A percentile compares a stretch with the other conserved stretches of the same genome.
These are phyloP conservation scores for Cataglyphis rosenhaueri DNA, from an alignment of 2,888 invertebrate genomes.

Conservation along the genomic window DNA sequence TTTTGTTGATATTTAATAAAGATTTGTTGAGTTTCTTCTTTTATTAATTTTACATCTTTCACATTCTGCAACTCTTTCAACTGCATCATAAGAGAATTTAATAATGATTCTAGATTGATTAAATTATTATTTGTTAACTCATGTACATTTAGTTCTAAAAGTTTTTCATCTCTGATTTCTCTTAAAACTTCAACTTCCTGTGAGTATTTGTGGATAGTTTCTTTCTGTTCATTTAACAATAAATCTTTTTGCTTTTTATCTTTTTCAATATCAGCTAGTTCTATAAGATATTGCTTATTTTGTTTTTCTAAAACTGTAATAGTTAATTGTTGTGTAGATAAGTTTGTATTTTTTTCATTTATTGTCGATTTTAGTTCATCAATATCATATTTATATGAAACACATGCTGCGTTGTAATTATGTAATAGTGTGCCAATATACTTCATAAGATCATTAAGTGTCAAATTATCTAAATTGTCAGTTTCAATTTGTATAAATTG, in stretches of 20 bases:
- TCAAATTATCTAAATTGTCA: conserved; percentile 47
- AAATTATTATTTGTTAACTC: conserved; percentile 14
- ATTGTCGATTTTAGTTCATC: conserved; percentile 30
- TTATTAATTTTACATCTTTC: conserved; percentile 42
- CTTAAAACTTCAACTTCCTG: conserved; percentile 51
- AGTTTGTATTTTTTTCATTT: conserved; percentile 35
- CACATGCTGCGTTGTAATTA: conserved; percentile 44
- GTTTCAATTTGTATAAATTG: conserved; percentile 12
- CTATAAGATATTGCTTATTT: conserved; percentile 35
- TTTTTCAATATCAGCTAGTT: conserved; percentile 34
- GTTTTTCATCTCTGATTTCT: conserved; percentile 48
- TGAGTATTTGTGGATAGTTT: conserved; percentile 24
- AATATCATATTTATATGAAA: conserved; percentile 35
- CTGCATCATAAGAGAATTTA: conserved; percentile 16
- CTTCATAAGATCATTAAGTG: conserved; percentile 56
- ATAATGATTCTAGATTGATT: conserved; percentile 9
- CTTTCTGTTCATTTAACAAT: conserved; percentile 19
- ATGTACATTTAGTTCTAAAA: conserved; percentile 49
- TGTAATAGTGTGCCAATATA: conserved; percentile 52
- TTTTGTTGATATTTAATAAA: conserved; percentile 51
- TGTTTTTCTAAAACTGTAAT: conserved; percentile 51
- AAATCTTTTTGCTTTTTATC: conserved; percentile 32
- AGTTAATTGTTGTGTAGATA: conserved; percentile 12
- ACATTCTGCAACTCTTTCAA: conserved; percentile 29
- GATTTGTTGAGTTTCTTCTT: conserved; percentile 37